These are phyloP conservation scores for Cantharis flavilabris DNA, from an alignment of 2,888 invertebrate species.

Conservation along the genomic window DNA sequence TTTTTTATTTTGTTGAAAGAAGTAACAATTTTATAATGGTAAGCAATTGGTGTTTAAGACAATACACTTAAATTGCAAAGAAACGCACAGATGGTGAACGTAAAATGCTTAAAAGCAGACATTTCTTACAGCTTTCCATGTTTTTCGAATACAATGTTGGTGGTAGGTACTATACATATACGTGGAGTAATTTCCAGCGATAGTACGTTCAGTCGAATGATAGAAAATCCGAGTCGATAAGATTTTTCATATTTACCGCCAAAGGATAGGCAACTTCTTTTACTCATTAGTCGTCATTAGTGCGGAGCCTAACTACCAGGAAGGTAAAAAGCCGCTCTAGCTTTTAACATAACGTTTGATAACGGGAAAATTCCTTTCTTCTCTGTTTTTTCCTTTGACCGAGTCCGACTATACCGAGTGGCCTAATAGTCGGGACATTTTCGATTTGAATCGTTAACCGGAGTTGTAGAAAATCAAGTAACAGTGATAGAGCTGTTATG, in stretches of 20 bases:
- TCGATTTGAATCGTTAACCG: not conserved
- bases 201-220: not conserved
- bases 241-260: not conserved
- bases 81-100: conserved; percentile 18
- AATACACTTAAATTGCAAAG: conserved; percentile 5
- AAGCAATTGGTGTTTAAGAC: not conserved
- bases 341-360: not conserved
- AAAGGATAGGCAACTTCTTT: not conserved
- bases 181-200: not conserved
- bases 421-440: not conserved
- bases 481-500: conserved; percentile 29
- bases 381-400: not conserved
- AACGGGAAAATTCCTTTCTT: not conserved
- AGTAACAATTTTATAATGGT: not conserved
- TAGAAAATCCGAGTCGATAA: not conserved
- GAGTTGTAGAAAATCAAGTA: conserved; percentile 7
- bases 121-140: conserved; percentile 8
- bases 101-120: conserved; percentile 16
- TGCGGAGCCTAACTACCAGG: not conserved
- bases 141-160: not conserved
- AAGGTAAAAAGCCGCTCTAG: not conserved
- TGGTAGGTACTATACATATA: not conserved
- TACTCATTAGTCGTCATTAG: not conserved
- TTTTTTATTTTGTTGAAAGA: not conserved
- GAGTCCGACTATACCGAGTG: not conserved